phyloP scores from a whole-genome alignment of 2,888 invertebrate genomes.

The Corbicula japonica region DNA sequence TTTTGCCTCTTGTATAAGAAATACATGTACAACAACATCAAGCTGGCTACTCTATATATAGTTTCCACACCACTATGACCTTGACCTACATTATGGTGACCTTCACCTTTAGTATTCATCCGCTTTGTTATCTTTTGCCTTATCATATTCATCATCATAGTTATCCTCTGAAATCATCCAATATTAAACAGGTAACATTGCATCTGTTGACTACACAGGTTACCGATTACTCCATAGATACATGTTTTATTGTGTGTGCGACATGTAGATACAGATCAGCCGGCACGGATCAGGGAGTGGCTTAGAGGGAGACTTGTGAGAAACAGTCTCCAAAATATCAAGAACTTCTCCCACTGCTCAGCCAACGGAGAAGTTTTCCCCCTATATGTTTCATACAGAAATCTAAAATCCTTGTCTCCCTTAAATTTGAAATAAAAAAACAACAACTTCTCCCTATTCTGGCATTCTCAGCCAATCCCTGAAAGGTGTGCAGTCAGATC shows the following conservation, averaged over 20 bases:
- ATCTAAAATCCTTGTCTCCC: too few species aligned
- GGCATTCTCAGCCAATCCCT: too few species aligned
- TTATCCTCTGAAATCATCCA: conserved; percentile 37
- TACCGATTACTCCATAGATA: neutral
- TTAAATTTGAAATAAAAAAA: too few species aligned
- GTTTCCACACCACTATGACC: conserved; percentile 9
- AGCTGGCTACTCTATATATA: neutral
- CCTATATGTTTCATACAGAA: too few species aligned
- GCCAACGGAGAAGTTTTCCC: too few species aligned
- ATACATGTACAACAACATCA: neutral
- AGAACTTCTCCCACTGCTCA: neutral
- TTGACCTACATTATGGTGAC: conserved; percentile 33
- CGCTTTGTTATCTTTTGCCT: conserved; percentile 26
- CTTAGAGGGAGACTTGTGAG: neutral
- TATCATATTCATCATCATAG: conserved; percentile 41
- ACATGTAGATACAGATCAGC: neutral
- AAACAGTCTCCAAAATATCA: neutral
- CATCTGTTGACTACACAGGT: too few species aligned
- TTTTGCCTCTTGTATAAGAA: neutral
- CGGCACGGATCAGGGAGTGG: neutral
- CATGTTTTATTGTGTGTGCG: neutral
- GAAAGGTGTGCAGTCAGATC: too few species aligned
- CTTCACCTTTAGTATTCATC: conserved; percentile 51
- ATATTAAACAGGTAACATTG: too few species aligned
- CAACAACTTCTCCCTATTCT: too few species aligned